Evolutionary conservation across 2,797 vertebrate genomes (phyloP).

Genomic region (Pangasius macronema): DNA sequence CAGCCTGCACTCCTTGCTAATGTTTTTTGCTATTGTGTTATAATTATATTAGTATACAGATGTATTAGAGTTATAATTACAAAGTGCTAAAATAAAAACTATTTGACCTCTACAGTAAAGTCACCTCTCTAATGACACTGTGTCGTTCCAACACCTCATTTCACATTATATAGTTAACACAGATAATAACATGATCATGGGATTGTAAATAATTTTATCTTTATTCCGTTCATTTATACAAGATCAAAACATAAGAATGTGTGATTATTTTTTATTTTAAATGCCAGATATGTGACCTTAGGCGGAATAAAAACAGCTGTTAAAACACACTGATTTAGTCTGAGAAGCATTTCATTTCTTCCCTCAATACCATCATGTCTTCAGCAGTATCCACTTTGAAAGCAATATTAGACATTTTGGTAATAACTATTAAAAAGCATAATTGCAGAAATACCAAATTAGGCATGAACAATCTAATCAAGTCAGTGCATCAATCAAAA

Average conservation of each 20-base stretch:
- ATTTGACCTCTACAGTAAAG: neutral
- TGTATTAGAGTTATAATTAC: neutral
- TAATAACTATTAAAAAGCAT: neutral
- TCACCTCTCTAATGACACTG: neutral
- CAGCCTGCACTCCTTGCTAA: neutral
- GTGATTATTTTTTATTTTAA: neutral
- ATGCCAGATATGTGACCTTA: neutral
- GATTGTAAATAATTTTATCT: neutral
- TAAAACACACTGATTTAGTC: neutral
- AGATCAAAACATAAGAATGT: neutral
- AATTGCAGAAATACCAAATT: neutral
- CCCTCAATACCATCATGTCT: neutral
- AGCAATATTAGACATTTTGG: neutral
- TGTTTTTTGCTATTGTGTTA: neutral
- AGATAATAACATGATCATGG: neutral
- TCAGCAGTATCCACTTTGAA: neutral
- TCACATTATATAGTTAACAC: neutral
- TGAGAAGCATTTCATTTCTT: neutral
- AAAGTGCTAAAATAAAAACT: slow-evolving; percentile 5
- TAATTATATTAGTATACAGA: neutral
- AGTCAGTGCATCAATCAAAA: neutral
- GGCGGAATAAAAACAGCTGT: neutral
- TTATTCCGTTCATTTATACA: neutral
- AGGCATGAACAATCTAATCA: slow-evolving; percentile 3
- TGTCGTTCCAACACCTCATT: neutral